phyloP scores from a whole-genome alignment of 2,797 vertebrate species.

The Astyanax mexicanus region DNA sequence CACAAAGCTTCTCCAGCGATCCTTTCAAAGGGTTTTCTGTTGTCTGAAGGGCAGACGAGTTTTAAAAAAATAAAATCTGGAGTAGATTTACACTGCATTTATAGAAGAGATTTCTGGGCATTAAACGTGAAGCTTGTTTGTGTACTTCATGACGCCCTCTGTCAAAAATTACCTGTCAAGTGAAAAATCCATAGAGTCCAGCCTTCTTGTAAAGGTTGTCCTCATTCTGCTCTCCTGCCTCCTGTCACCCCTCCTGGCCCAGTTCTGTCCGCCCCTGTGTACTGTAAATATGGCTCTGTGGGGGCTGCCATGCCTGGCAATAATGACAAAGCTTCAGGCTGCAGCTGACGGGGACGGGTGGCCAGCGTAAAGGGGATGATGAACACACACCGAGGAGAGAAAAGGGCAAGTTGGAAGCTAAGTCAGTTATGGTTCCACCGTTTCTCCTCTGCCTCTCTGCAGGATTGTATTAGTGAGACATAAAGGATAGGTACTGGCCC shows the following conservation, averaged over 20 bases:
- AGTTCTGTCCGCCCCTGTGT: conserved; percentile 52
- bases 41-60: conserved; percentile 44
- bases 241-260: conserved; percentile 45
- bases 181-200: conserved; percentile 45
- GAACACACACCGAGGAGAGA: conserved; percentile 67
- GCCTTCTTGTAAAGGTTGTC: conserved; percentile 52
- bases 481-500: conserved; percentile 55
- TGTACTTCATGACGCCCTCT: conserved; percentile 23
- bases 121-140: conserved; percentile 10
- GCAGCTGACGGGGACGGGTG: conserved; percentile 59
- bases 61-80: conserved; percentile 12
- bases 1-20: conserved; percentile 57
- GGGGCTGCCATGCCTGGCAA: conserved; percentile 57
- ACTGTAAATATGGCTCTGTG: conserved; percentile 62
- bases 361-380: conserved; percentile 55
- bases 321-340: conserved; percentile 64
- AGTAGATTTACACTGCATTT: conserved; percentile 8
- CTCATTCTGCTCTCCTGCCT: conserved; percentile 48
- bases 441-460: conserved; percentile 51
- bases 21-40: conserved; percentile 48
- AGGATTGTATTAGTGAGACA: conserved; percentile 47
- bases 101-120: conserved; percentile 21
- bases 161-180: conserved; percentile 39
- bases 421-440: conserved; percentile 40
- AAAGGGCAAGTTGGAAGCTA: conserved; percentile 64